Base-by-base conservation (phyloP, 2,113 vertebrate species). In the Heterocephalus glaber region DNA sequence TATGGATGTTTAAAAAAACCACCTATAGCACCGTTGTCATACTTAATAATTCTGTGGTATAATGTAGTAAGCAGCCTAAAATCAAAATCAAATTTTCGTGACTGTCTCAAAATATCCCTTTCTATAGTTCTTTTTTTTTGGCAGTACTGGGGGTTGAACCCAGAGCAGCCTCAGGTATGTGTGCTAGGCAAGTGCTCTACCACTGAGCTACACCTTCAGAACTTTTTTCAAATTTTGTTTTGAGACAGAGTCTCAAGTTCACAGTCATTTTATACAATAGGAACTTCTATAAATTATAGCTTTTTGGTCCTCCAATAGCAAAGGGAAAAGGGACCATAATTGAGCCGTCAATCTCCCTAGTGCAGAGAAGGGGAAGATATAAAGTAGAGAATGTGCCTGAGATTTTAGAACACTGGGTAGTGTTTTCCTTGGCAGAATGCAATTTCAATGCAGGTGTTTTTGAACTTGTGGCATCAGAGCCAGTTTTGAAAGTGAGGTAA, bases 401-500 rank as follows among this genome's bases (percentile, higher is more conserved):
- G 38, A 22, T 79, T 82, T 79, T 52, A 86, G 76, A 84, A 77
- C 58, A 63, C 49, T 0, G 0, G 63, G 56, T 56, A 19, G 60
- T 74, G 76, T 70, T 94, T 83, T 80, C 65, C 22, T 65, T 84
- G 90, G 56, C 83, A 90, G 92, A 52, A 41, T 60, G n/a, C n/a
- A n/a, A n/a, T n/a, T n/a, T 68, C 82, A 93, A 72, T 38, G 41
- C 49, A n/a, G 52, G 12, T 76, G 52, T 41, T 56, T n/a, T 8
- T 54, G 76, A 68, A n/a, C 84, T 83, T 76, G 28, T 33, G 49
- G 38, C 41, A 79, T 82, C 49, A 38, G 60, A 86, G 72, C 47
- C 63, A 52, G 56, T 89, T 94, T 68, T 58, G 68, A 92, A 95
- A 92, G 89, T 84, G 72, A 94, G 60, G 72, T 86, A 41, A 76